These are phyloP conservation scores for Drosophila lutescens DNA, from an alignment of 2,888 invertebrate species.

Conservation along the genomic window DNA sequence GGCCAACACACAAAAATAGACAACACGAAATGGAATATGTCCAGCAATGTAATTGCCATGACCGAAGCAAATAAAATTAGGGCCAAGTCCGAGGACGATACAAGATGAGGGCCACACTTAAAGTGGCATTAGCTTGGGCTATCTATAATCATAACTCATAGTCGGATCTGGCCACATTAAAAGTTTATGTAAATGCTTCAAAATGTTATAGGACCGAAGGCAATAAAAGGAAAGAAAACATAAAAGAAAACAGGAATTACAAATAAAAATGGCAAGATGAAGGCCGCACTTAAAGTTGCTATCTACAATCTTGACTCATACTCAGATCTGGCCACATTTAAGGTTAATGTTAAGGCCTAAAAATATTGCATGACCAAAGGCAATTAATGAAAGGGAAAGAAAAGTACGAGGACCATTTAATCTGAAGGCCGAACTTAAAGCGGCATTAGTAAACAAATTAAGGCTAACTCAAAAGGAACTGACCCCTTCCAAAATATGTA, in stretches of 20 bases:
- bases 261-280: too few species aligned
- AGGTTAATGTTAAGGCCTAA: too few species aligned
- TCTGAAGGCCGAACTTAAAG: neutral
- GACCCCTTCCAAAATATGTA: too few species aligned
- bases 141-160: constrained; percentile 29
- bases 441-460: neutral
- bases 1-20: constrained; percentile 64
- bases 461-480: too few species aligned
- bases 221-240: neutral
- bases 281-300: too few species aligned
- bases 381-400: neutral
- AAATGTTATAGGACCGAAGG: neutral
- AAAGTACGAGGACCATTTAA: too few species aligned
- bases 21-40: constrained; percentile 46
- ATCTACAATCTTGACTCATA: too few species aligned
- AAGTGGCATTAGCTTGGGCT: constrained; percentile 24
- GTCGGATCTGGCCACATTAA: constrained; percentile 12
- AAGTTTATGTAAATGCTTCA: neutral
- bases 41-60: constrained; percentile 43
- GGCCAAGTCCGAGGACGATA: constrained; percentile 16
- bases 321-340: too few species aligned
- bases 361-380: too few species aligned
- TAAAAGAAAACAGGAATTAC: too few species aligned
- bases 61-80: constrained; percentile 44
- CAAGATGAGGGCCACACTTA: constrained; percentile 39